These are phyloP conservation scores for Cepaea hortensis DNA, from an alignment of 2,888 invertebrate genomes.

Conservation along the genomic window DNA sequence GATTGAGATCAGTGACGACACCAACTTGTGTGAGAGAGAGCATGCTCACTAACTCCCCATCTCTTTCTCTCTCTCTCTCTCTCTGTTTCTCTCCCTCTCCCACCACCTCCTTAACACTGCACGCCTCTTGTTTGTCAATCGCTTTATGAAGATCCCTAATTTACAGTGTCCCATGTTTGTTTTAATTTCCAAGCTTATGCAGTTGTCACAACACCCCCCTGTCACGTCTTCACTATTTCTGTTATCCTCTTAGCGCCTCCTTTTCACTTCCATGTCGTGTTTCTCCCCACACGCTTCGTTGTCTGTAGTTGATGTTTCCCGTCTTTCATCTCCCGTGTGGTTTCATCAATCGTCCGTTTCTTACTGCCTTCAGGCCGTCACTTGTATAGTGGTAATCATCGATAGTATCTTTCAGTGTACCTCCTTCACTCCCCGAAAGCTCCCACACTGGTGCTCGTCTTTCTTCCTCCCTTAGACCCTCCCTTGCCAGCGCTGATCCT, in stretches of 20 bases:
- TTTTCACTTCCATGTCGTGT: background rate
- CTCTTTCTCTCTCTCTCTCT: too few relatives aligned
- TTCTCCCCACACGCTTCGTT: background rate
- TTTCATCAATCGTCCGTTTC: background rate
- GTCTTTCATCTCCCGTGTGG: background rate
- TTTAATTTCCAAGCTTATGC: background rate
- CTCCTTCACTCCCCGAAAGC: background rate
- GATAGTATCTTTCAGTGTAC: background rate
- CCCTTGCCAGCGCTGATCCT: conserved; percentile 7
- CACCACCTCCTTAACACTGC: too few relatives aligned
- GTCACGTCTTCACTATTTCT: background rate
- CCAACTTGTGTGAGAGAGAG: too few relatives aligned
- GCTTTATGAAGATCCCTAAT: too few relatives aligned
- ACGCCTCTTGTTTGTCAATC: too few relatives aligned
- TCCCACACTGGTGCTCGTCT: background rate
- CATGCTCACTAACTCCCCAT: too few relatives aligned
- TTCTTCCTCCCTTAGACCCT: background rate
- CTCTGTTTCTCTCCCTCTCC: too few relatives aligned
- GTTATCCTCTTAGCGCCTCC: background rate
- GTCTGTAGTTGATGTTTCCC: background rate
- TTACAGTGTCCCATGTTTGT: background rate
- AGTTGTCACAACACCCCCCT: background rate
- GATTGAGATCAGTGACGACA: too few relatives aligned
- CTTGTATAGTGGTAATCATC: background rate
- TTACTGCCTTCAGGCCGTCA: background rate